phyloP scores from a whole-genome alignment of 2,113 vertebrate genomes.

The Coracopsis vasa region DNA sequence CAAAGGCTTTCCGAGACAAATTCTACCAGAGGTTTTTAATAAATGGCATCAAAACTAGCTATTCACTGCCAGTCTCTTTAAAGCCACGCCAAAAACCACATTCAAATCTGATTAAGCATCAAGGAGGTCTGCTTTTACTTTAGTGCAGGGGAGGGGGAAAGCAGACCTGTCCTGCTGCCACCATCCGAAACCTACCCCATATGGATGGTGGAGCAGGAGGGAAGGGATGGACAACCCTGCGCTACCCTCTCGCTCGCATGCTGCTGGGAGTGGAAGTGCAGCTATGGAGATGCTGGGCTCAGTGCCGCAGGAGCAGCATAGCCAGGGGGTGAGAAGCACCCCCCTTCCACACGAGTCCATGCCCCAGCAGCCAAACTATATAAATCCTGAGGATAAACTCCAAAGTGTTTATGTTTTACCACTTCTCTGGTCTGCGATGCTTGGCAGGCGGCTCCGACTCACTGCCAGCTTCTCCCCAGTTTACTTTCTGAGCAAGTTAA shows the following conservation, averaged over 20 bases:
- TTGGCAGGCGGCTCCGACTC: neutral
- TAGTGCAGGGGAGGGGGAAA: neutral
- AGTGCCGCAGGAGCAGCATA: rapidly evolving
- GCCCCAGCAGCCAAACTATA: neutral
- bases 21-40: conserved; percentile 76
- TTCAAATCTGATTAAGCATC: conserved; percentile 76
- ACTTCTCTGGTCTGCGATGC: conserved; percentile 47
- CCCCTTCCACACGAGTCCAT: neutral
- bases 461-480: conserved; percentile 48
- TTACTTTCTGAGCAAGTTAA: conserved; percentile 51
- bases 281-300: neutral
- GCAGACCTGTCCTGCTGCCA: neutral
- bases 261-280: rapidly evolving
- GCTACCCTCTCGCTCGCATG: rapidly evolving
- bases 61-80: conserved; percentile 79
- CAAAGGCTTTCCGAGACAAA: conserved; percentile 76
- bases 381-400: conserved; percentile 48
- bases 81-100: conserved; percentile 75
- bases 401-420: conserved; percentile 64
- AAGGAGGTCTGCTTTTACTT: conserved; percentile 76
- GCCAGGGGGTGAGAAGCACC: neutral
- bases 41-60: conserved; percentile 76
- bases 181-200: neutral
- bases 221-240: neutral
- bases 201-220: neutral